phyloP scores from a whole-genome alignment of 2,113 vertebrate species.

The Pithys albifrons region DNA sequence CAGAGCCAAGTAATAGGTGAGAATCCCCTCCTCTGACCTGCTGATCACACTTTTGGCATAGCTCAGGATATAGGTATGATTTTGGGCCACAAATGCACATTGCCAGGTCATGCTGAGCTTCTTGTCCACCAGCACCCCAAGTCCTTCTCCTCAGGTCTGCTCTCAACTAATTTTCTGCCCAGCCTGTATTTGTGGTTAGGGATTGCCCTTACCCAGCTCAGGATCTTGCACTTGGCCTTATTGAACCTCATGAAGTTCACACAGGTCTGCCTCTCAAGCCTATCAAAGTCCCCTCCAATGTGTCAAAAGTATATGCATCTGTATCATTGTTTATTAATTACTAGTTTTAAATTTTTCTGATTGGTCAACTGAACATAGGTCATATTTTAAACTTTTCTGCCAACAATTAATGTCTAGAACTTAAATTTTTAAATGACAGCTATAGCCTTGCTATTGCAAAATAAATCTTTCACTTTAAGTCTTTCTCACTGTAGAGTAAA shows the following conservation, averaged over 20 bases:
- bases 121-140: background rate
- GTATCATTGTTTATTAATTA: background rate
- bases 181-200: background rate
- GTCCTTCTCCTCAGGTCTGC: background rate
- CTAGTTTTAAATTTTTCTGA: background rate
- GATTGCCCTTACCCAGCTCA: background rate
- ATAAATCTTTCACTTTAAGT: background rate
- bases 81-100: background rate
- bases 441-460: background rate
- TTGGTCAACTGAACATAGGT: background rate
- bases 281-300: background rate
- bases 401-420: background rate
- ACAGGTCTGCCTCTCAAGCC: too few species aligned
- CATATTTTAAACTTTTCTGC: background rate
- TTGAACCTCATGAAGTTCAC: rapidly evolving
- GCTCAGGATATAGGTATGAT: background rate
- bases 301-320: background rate
- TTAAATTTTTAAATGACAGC: background rate
- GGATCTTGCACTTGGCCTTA: background rate
- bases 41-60: background rate
- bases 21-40: background rate
- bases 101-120: background rate
- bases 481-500: background rate
- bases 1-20: background rate
- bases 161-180: background rate